Evolutionary conservation across 2,888 invertebrate species (phyloP).

Genomic region (Rhagonycha fulva): DNA sequence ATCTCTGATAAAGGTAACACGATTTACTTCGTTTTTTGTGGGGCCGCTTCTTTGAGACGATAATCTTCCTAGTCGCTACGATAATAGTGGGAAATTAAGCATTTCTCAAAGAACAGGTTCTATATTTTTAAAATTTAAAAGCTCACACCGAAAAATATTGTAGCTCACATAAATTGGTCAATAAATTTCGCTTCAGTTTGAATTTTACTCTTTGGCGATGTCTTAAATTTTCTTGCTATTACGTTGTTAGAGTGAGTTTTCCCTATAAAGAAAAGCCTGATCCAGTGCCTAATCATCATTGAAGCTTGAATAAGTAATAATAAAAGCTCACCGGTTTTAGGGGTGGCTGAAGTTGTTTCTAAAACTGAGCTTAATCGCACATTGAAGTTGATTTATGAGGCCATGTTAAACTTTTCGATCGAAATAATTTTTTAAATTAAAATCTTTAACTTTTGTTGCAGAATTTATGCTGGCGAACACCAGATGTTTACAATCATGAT

Average conservation of each 20-base stretch:
- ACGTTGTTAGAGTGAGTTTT: not conserved
- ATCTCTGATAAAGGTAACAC: slow-evolving; percentile 25
- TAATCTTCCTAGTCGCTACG: slow-evolving; percentile 4
- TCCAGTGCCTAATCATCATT: slow-evolving; percentile 20
- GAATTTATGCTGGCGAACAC: not conserved
- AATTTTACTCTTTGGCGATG: not conserved
- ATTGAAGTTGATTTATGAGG: slow-evolving; percentile 20
- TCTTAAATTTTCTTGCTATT: not conserved
- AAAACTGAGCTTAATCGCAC: slow-evolving; percentile 22
- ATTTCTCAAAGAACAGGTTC: not conserved
- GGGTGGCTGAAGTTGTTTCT: slow-evolving; percentile 16
- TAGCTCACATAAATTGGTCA: not conserved
- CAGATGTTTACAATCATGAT: not conserved
- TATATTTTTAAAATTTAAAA: not conserved
- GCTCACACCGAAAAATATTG: not conserved
- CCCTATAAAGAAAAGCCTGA: slow-evolving; percentile 6
- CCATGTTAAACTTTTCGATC: slow-evolving; percentile 13
- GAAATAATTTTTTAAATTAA: slow-evolving; percentile 15
- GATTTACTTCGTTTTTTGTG: slow-evolving; percentile 23
- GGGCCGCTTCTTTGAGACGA: slow-evolving; percentile 7
- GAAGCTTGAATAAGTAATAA: slow-evolving; percentile 22
- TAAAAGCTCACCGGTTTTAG: slow-evolving; percentile 9
- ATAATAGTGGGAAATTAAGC: not conserved
- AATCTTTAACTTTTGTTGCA: slow-evolving; percentile 10
- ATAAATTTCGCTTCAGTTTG: not conserved